Evolutionary conservation across 2,797 vertebrate species (phyloP).

Genomic region (Sarcoramphus papa): DNA sequence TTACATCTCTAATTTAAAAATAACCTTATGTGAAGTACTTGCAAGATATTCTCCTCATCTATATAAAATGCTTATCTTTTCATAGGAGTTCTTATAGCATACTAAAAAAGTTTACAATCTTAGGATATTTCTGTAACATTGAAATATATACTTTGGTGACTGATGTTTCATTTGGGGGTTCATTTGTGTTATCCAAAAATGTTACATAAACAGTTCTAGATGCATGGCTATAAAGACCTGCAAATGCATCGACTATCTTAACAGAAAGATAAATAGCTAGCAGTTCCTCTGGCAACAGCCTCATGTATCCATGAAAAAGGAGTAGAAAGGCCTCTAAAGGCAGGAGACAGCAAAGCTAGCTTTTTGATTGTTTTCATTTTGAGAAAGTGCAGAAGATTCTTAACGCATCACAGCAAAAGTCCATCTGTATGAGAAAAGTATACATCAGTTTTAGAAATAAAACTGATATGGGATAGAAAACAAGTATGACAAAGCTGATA

Average conservation of each 20-base stretch:
- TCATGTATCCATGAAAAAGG: background rate
- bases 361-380: background rate
- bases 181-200: background rate
- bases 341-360: background rate
- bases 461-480: background rate
- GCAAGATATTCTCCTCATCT: background rate
- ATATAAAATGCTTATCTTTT: background rate
- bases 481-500: background rate
- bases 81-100: background rate
- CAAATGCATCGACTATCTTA: background rate
- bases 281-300: background rate
- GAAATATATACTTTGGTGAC: background rate
- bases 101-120: background rate
- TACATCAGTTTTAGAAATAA: background rate
- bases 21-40: background rate
- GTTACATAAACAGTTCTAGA: background rate
- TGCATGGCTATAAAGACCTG: background rate
- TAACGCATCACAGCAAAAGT: background rate
- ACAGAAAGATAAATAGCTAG: background rate
- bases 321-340: slow-evolving; percentile 8
- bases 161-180: background rate
- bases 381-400: background rate
- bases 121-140: background rate
- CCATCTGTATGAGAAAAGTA: background rate
- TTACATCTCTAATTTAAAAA: background rate